Base-by-base conservation (phyloP, 2,113 vertebrate genomes). In the Brachyhypopomus gauderio region DNA sequence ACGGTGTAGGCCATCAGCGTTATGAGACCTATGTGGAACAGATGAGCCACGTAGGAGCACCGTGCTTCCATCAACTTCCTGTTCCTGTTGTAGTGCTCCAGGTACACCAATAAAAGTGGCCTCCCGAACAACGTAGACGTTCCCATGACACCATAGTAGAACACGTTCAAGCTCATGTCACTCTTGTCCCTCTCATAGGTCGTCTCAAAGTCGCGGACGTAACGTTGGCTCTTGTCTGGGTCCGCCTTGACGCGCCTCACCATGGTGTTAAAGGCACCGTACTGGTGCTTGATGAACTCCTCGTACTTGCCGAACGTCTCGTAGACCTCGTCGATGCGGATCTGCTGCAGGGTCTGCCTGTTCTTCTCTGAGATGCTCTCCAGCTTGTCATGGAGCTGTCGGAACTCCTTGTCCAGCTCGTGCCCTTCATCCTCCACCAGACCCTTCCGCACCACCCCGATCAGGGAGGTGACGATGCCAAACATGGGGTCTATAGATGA, bases 1-100 rank as follows among this genome's bases (percentile, higher is more conserved):
- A 90, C 81, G 6, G 88, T 92, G 89, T 93, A 94, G 56, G 84
- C 93, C 93, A 94, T 94, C 67, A 94, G 88, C 6, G 92, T 78
- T 0, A 94, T 93, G 69, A 94, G 92, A 22, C 93, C 93, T 67
- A 93, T 92, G 59, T 94, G 91, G 85, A 94, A 94, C 22, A 94
- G 88, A 78, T 94, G 91, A 3, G 86, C 62, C 17, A 94, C 78
- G 83, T 94, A 91, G 16, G 90, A 92, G 71, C 93, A 94, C 71
- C 72, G 86, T 60, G 60, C 86, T 84, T 94, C 92, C 93, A 94
- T 94, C 70, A 90, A 88, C 69, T 86, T 80, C 0, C 75, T 87
- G 85, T 92, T 36, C 0, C 80, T 84, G 0, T 89, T 41, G 5
- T 92, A 94, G 88, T 87, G 82, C 2, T 94, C 92, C 75, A 93